phyloP scores from a whole-genome alignment of 2,113 vertebrate species.

The western clawed frog (Xenopus tropicalis) region DNA sequence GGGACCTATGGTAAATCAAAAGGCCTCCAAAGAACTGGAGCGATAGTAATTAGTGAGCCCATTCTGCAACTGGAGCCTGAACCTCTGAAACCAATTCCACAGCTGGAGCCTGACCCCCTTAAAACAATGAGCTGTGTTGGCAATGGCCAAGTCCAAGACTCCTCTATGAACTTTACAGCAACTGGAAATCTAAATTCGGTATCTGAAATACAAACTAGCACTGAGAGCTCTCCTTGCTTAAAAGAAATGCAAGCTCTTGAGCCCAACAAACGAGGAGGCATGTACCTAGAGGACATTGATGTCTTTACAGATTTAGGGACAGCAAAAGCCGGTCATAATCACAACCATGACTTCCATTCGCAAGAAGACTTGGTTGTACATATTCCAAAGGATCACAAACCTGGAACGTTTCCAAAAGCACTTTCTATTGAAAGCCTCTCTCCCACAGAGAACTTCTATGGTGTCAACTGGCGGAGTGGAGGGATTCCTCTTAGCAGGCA shows the following conservation, averaged over 20 bases:
- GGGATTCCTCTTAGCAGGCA: slow-evolving; percentile 68
- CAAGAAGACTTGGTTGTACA: slow-evolving; percentile 89
- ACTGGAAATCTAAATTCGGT: slow-evolving; percentile 54
- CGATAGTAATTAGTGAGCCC: slow-evolving; percentile 79
- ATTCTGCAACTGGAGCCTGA: slow-evolving; percentile 76
- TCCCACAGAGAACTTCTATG: slow-evolving; percentile 61
- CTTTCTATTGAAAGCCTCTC: slow-evolving; percentile 93
- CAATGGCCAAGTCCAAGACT: slow-evolving; percentile 67
- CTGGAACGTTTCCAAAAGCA: slow-evolving; percentile 95
- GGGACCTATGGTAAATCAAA: slow-evolving; percentile 72
- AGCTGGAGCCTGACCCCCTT: slow-evolving; percentile 75
- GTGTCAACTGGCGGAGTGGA: slow-evolving; percentile 76
- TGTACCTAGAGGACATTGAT: slow-evolving; percentile 88
- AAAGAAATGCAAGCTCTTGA: slow-evolving; percentile 78
- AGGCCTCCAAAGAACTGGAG: slow-evolving; percentile 60
- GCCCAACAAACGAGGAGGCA: slow-evolving; percentile 80
- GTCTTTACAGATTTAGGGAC: slow-evolving; percentile 66
- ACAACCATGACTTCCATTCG: slow-evolving; percentile 80
- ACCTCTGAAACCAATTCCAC: slow-evolving; percentile 60
- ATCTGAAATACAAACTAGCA: slow-evolving; percentile 67
- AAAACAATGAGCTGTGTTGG: slow-evolving; percentile 74
- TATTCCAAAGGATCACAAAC: slow-evolving; percentile 95
- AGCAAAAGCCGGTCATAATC: slow-evolving; percentile 70
- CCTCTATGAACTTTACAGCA: slow-evolving; percentile 45
- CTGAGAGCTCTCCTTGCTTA: slow-evolving; percentile 72